These are phyloP conservation scores for Calidris pygmaea DNA, from an alignment of 2,113 vertebrate species.

Conservation along the genomic window DNA sequence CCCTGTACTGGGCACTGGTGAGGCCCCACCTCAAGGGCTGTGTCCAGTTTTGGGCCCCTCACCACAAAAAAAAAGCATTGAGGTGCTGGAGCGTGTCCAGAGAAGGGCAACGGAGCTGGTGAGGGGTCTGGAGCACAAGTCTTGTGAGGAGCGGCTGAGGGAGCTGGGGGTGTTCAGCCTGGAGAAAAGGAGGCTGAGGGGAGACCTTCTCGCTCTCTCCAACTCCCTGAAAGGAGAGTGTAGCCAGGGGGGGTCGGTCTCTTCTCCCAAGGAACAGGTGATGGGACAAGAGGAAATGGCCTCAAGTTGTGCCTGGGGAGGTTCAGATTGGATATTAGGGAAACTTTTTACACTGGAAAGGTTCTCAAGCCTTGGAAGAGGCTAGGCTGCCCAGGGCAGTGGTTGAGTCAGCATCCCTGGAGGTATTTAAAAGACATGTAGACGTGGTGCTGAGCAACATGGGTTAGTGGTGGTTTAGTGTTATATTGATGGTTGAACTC, in stretches of 20 bases:
- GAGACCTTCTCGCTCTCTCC: no score
- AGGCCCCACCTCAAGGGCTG: no score
- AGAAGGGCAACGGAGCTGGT: no score
- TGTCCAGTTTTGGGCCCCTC: no score
- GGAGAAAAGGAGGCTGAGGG: no score
- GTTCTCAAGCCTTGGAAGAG: neutral
- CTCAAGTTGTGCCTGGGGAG: neutral
- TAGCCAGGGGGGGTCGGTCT: neutral
- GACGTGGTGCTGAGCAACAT: neutral
- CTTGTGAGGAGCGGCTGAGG: no score
- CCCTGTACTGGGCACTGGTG: no score
- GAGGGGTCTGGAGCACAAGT: no score
- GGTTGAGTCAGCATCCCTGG: neutral
- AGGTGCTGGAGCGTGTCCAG: no score
- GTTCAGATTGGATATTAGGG: neutral
- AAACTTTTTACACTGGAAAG: neutral
- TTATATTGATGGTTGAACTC: neutral
- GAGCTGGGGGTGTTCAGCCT: no score
- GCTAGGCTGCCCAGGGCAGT: neutral
- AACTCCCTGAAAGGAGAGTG: neutral
- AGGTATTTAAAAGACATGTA: neutral
- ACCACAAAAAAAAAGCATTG: no score
- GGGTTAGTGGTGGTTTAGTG: neutral
- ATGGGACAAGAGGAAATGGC: neutral
- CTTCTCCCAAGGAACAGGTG: neutral